A percentile compares a stretch with the other conserved stretches of the same genome.
Conservation (phyloP, 2,797 vertebrate genomes). For the Chrysocyon brachyurus region DNA sequence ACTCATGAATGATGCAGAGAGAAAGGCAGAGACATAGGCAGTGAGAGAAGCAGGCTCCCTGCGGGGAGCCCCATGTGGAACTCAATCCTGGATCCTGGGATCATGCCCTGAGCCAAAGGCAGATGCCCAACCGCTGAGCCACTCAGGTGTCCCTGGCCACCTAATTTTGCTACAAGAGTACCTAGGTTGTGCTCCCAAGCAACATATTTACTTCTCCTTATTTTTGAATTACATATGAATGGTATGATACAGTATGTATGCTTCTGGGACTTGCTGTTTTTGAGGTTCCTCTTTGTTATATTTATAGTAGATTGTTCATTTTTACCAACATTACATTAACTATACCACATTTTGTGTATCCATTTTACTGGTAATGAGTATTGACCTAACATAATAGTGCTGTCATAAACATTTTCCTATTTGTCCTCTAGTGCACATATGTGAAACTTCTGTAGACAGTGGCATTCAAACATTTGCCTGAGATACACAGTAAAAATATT, state of each 20-base stretch:
- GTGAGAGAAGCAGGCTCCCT: no score
- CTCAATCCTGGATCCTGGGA: no score
- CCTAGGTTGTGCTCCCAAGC: neutral
- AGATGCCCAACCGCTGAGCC: no score
- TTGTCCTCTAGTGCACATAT: neutral
- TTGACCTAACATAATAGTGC: neutral
- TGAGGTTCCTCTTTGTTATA: neutral
- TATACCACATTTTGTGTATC: neutral
- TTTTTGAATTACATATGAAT: neutral
- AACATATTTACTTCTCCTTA: neutral
- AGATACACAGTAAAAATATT: conserved; percentile 19
- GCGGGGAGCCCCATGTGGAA: no score
- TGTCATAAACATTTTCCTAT: neutral
- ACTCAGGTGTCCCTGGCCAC: no score
- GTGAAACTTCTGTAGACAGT: neutral
- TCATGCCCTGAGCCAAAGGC: no score
- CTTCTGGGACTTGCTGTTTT: neutral
- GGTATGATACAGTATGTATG: neutral
- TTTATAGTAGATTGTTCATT: neutral
- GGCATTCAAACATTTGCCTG: neutral
- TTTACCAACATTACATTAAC: neutral
- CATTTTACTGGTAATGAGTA: conserved; percentile 17
- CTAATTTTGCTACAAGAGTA: neutral
- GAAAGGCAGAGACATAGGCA: no score
- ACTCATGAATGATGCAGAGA: no score